Evolutionary conservation across 2,113 vertebrate genomes (phyloP).

Genomic region (Ranitomeya imitator): DNA sequence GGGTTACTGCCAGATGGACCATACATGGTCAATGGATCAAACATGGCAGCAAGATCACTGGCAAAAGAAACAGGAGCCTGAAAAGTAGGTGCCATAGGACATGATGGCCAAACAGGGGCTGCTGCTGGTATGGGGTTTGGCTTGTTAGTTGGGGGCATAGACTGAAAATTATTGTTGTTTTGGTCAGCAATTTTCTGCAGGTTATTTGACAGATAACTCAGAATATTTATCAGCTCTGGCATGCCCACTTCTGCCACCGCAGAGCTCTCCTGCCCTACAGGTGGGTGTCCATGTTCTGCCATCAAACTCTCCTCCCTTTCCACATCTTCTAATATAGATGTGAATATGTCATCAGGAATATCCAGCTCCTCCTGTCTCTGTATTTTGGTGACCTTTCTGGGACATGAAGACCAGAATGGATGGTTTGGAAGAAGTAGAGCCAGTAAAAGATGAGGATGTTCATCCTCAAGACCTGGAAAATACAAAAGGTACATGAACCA

Average conservation of each 20-base stretch:
- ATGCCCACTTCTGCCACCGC: not conserved
- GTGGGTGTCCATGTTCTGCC: slow-evolving; percentile 1
- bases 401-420: slow-evolving; percentile 32
- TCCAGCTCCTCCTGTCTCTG: not conserved
- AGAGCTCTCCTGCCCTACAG: not conserved
- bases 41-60: not conserved
- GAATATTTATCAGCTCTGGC: slow-evolving; percentile 15
- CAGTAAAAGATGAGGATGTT: slow-evolving; percentile 58
- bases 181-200: slow-evolving; percentile 16
- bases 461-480: slow-evolving; percentile 59
- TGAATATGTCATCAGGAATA: slow-evolving; percentile 47
- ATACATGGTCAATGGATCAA: slow-evolving; percentile 16
- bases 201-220: not conserved
- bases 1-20: not conserved
- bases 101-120: slow-evolving; percentile 6
- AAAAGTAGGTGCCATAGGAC: not conserved
- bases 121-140: not conserved
- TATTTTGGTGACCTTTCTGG: not conserved
- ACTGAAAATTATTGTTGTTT: not conserved
- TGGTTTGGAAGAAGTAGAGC: slow-evolving; percentile 65
- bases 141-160: not conserved
- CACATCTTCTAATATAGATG: slow-evolving; percentile 45
- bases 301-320: slow-evolving; percentile 13
- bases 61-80: not conserved
- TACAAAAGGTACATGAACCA: not conserved